Conservation (phyloP, 2,888 invertebrate genomes). For the Rhyacophila evoluta region DNA sequence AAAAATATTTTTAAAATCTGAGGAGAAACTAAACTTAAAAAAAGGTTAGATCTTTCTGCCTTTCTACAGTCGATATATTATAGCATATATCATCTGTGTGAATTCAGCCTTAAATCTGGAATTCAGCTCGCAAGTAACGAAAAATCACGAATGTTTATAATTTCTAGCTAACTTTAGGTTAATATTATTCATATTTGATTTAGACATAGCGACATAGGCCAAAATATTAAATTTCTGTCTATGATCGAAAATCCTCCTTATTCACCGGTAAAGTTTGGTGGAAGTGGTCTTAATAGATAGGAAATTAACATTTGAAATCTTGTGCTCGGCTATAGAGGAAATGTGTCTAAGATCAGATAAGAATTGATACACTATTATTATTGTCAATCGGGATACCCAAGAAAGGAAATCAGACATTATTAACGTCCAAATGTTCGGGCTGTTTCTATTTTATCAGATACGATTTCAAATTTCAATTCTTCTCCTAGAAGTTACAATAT, state of each 20-base stretch:
- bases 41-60: too few species aligned
- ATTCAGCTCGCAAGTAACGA: too few species aligned
- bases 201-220: neutral
- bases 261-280: neutral
- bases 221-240: neutral
- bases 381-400: neutral
- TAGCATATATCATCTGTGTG: too few species aligned
- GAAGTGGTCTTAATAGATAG: neutral
- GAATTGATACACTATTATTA: conserved; percentile 23
- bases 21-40: too few species aligned
- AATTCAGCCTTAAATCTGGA: too few species aligned
- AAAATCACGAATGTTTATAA: too few species aligned
- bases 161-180: too few species aligned
- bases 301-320: conserved; percentile 40
- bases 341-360: conserved; percentile 30
- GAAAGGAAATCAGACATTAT: neutral
- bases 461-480: neutral
- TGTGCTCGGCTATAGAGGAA: conserved; percentile 14
- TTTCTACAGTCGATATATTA: too few species aligned
- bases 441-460: neutral
- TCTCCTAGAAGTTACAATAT: too few species aligned
- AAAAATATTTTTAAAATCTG: too few species aligned
- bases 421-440: neutral
- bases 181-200: too few species aligned
- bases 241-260: neutral